Evolutionary conservation across 2,113 vertebrate species (phyloP).

Genomic region (Sinosuthora webbiana): DNA sequence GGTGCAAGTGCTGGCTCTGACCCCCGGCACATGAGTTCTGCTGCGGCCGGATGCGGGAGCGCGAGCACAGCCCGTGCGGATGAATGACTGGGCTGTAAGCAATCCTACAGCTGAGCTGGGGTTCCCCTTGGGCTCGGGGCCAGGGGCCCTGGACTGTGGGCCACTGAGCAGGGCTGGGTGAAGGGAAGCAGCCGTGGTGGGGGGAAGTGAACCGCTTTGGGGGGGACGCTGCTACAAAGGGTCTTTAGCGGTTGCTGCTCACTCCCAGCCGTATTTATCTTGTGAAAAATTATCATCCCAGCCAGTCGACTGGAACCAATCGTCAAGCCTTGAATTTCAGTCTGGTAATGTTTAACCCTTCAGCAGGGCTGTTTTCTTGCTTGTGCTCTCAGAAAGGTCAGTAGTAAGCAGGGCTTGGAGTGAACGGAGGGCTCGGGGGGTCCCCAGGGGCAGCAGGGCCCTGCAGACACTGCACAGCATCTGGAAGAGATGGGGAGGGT

Average conservation of each 20-base stretch:
- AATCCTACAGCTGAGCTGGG: neutral
- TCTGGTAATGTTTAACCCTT: slow-evolving; percentile 70
- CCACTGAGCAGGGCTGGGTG: neutral
- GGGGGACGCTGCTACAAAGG: neutral
- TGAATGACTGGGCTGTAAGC: neutral
- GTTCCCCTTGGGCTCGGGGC: neutral
- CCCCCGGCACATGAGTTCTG: rapidly evolving
- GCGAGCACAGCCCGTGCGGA: neutral
- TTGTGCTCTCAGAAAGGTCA: neutral
- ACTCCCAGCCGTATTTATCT: slow-evolving; percentile 11
- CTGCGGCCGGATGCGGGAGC: rapidly evolving
- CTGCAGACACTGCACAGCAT: rapidly evolving
- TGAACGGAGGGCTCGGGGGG: rapidly evolving
- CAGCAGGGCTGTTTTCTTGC: neutral
- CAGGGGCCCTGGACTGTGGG: neutral
- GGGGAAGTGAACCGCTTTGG: neutral
- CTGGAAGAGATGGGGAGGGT: neutral
- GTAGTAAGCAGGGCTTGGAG: neutral
- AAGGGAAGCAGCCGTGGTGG: neutral
- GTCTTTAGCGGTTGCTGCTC: neutral
- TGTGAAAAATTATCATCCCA: slow-evolving; percentile 51
- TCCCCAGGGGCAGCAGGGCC: neutral
- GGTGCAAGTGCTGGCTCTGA: neutral
- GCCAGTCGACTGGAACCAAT: slow-evolving; percentile 65
- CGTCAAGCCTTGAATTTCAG: slow-evolving; percentile 45